Conservation (phyloP, 2,113 vertebrate genomes). For the Camelus dromedarius region DNA sequence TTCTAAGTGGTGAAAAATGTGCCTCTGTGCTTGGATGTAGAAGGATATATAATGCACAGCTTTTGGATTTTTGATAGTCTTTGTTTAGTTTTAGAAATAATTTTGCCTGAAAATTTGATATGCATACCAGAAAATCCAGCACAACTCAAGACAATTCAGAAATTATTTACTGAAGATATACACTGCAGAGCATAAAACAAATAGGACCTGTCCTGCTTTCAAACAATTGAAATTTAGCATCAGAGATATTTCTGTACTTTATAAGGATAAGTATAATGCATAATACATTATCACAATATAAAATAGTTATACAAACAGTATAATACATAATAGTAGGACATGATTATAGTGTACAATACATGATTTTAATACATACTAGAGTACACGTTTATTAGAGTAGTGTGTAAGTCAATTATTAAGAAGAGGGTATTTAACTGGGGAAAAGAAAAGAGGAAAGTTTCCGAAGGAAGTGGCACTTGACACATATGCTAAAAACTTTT, state of each 20-base stretch:
- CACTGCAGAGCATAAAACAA: neutral
- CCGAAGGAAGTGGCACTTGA: neutral
- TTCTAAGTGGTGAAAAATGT: neutral
- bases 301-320: neutral
- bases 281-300: neutral
- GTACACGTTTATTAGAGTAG: neutral
- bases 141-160: neutral
- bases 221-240: neutral
- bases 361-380: neutral
- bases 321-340: neutral
- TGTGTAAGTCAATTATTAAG: neutral
- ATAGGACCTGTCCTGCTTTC: neutral
- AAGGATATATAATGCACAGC: neutral
- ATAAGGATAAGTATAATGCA: neutral
- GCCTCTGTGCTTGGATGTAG: neutral
- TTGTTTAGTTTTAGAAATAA: constrained; percentile 37
- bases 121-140: neutral
- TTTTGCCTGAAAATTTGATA: constrained; percentile 18
- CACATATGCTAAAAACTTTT: neutral
- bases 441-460: neutral
- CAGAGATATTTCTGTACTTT: neutral
- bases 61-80: neutral
- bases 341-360: neutral
- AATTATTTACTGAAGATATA: constrained; percentile 24
- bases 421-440: neutral